Conservation (phyloP, 2,888 invertebrate species). For the Chrysomela aeneicollis region DNA sequence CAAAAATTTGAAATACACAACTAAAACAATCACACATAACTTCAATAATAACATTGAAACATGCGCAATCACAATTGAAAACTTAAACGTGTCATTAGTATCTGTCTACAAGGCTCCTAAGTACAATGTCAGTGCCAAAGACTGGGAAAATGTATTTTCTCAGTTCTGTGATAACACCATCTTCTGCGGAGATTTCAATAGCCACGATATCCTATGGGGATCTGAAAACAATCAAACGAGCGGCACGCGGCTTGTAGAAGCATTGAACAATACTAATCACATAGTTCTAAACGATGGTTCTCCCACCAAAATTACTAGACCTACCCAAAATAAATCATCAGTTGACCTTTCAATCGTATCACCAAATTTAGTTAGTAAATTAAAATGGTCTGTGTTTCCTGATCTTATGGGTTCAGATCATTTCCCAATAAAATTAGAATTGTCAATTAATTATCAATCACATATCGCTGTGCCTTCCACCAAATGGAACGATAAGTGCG, state of each 20-base stretch:
- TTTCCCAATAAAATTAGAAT: conserved; percentile 17
- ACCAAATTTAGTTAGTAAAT: conserved; percentile 4
- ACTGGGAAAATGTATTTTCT: conserved; percentile 4
- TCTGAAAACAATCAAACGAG: background rate
- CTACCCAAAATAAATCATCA: conserved; percentile 6
- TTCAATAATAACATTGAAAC: conserved; percentile 11
- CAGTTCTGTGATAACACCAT: background rate
- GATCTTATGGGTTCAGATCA: conserved; percentile 21
- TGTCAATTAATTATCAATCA: background rate
- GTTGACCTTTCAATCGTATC: conserved; percentile 20
- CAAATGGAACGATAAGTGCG: conserved; percentile 19
- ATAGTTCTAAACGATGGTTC: conserved; percentile 16
- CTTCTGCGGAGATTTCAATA: conserved; percentile 15
- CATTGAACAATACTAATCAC: conserved; percentile 1
- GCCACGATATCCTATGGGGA: conserved; percentile 12
- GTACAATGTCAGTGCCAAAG: background rate
- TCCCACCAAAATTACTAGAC: conserved; percentile 15
- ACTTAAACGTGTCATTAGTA: background rate
- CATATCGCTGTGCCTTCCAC: conserved; percentile 2
- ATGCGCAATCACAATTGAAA: background rate
- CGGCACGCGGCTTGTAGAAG: conserved; percentile 10
- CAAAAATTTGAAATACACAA: background rate
- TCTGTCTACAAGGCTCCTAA: conserved; percentile 14
- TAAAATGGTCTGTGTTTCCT: background rate
- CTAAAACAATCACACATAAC: conserved; percentile 3